phyloP scores from a whole-genome alignment of 2,113 vertebrate genomes.

The Dryoscopus gambensis region DNA sequence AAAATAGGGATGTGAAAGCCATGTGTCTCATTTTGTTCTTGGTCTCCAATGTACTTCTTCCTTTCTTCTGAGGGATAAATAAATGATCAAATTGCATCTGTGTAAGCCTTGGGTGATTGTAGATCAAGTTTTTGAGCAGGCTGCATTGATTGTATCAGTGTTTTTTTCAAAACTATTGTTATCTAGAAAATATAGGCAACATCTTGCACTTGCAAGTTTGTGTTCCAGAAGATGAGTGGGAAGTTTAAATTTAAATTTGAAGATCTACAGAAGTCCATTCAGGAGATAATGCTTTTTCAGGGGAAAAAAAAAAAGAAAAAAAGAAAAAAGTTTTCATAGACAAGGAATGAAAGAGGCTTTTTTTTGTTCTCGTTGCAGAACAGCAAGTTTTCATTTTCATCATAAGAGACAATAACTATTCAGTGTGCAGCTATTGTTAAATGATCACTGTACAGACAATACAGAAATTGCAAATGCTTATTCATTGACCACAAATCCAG shows the following conservation, averaged over 20 bases:
- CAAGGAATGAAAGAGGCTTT: not conserved
- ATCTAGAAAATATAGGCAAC: not conserved
- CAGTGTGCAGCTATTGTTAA: not conserved
- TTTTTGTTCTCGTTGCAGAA: not conserved
- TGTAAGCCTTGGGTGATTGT: not conserved
- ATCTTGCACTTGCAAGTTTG: not conserved
- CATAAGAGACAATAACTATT: not conserved
- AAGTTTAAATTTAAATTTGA: not conserved
- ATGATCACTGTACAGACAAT: not conserved
- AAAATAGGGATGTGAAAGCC: not conserved
- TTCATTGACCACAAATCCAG: not conserved
- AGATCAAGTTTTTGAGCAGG: not conserved
- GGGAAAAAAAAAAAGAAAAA: not conserved
- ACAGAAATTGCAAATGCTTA: not conserved
- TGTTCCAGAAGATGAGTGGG: not conserved
- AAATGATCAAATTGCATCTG: not conserved
- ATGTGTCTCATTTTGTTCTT: not conserved
- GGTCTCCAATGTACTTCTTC: not conserved
- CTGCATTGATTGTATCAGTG: not conserved
- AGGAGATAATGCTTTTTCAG: not conserved
- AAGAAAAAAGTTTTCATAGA: not conserved
- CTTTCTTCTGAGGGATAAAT: not conserved
- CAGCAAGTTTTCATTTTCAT: not conserved
- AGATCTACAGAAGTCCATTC: not conserved
- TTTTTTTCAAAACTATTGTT: not conserved